These are phyloP conservation scores for Scartelaos histophorus DNA, from an alignment of 2,113 vertebrate genomes.

Conservation along the genomic window DNA sequence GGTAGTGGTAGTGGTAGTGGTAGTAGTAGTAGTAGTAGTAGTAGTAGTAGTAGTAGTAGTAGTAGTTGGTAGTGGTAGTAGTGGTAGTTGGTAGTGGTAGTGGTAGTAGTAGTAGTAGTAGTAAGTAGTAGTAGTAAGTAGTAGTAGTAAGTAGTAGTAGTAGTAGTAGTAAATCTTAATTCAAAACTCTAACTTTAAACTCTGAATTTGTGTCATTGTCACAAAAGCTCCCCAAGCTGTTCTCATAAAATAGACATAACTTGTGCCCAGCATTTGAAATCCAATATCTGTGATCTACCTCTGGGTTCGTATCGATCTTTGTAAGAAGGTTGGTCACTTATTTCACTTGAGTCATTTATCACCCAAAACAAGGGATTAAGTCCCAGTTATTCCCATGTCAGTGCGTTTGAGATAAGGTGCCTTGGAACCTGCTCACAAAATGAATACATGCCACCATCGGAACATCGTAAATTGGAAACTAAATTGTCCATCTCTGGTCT, in stretches of 20 bases:
- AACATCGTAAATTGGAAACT: constrained; percentile 41
- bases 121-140: too few relatives aligned
- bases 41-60: too few relatives aligned
- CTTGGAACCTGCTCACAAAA: constrained; percentile 33
- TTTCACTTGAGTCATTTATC: constrained; percentile 52
- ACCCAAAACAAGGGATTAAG: constrained; percentile 45
- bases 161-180: too few relatives aligned
- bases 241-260: not conserved
- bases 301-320: constrained; percentile 46
- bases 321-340: constrained; percentile 49
- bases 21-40: too few relatives aligned
- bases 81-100: too few relatives aligned
- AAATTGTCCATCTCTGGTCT: constrained; percentile 47
- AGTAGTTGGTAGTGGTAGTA: too few relatives aligned
- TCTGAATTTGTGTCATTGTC: not conserved
- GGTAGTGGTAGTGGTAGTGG: too few relatives aligned
- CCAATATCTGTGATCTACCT: constrained; percentile 2
- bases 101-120: too few relatives aligned
- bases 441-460: constrained; percentile 43
- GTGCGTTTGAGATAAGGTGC: constrained; percentile 41
- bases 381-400: constrained; percentile 55
- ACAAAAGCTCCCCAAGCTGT: not conserved
- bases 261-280: not conserved
- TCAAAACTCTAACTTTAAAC: too few relatives aligned
- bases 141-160: too few relatives aligned